These are phyloP conservation scores for Hecatera dysodea DNA, from an alignment of 2,888 invertebrate genomes.

Conservation along the genomic window DNA sequence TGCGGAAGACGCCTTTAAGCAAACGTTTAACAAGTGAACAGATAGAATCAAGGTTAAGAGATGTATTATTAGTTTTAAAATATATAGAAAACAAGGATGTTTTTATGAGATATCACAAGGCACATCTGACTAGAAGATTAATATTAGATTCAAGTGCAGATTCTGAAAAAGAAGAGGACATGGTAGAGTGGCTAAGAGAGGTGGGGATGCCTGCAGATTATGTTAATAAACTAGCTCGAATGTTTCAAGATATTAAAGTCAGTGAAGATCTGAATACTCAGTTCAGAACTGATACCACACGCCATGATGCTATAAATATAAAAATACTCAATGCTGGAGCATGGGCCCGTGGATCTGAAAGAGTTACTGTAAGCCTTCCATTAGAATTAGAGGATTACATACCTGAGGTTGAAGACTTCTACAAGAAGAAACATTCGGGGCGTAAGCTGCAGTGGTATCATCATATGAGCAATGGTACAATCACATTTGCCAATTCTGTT, in stretches of 20 bases:
- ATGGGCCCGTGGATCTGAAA: constrained; percentile 98
- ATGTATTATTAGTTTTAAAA: constrained; percentile 98
- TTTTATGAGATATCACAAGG: constrained; percentile 99
- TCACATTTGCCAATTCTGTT: constrained; percentile 97
- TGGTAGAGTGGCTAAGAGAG: constrained; percentile 99
- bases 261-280: constrained; percentile 99
- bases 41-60: constrained; percentile 97
- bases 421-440: constrained; percentile 99
- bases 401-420: constrained; percentile 99
- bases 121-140: constrained; percentile 97
- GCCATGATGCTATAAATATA: constrained; percentile 98
- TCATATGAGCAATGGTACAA: constrained; percentile 99
- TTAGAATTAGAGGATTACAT: constrained; percentile 99
- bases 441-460: constrained; percentile 99
- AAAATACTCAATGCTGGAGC: constrained; percentile 99
- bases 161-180: constrained; percentile 99
- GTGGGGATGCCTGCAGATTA: constrained; percentile 99
- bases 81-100: constrained; percentile 99
- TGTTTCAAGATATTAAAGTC: constrained; percentile 99
- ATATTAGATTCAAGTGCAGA: constrained; percentile 99
- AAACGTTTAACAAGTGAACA: constrained; percentile 99
- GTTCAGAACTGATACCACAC: constrained; percentile 95
- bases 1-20: constrained; percentile 98
- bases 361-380: constrained; percentile 98
- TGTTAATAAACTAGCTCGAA: constrained; percentile 99